A percentile compares a stretch with the other conserved stretches of the same genome.
Evolutionary conservation across 1,140 invertebrate genomes (phyloP).

Genomic region (Bombus confusus): DNA sequence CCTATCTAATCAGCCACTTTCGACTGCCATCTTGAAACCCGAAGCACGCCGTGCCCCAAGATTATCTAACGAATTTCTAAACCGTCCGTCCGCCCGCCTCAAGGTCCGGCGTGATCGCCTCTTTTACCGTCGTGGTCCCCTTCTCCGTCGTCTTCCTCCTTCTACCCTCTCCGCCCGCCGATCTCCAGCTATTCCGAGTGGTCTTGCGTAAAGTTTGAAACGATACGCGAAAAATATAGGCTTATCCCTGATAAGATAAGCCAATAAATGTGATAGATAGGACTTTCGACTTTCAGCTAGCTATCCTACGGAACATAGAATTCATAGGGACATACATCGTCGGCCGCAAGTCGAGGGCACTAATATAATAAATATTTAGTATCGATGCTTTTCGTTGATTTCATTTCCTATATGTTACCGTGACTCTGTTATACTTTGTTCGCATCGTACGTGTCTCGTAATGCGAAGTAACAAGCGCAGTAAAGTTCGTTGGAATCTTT

Average conservation of each 20-base stretch:
- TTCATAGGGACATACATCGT: background rate
- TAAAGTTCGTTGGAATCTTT: no score
- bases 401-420: no score
- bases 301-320: background rate
- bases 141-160: background rate
- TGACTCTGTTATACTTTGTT: no score
- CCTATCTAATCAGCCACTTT: constrained; percentile 76
- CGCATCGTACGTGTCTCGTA: fast-evolving
- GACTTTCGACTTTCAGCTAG: constrained; percentile 2
- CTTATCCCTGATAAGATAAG: constrained; percentile 59
- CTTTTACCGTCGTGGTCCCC: constrained; percentile 2
- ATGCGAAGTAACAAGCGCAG: no score
- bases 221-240: constrained; percentile 54
- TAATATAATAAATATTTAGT: no score
- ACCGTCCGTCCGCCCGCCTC: constrained; percentile 42
- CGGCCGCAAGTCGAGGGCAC: no score
- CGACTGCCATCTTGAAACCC: constrained; percentile 74
- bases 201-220: constrained; percentile 63
- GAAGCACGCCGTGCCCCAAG: constrained; percentile 50
- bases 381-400: no score
- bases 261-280: constrained; percentile 58
- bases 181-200: constrained; percentile 11
- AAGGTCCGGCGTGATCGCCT: constrained; percentile 45
- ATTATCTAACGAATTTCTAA: constrained; percentile 72
- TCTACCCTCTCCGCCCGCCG: background rate